Percentiles rank a stretch among this genome's conserved stretches.
Conservation (phyloP, 1,140 invertebrate genomes). For the Drusus annulatus region DNA sequence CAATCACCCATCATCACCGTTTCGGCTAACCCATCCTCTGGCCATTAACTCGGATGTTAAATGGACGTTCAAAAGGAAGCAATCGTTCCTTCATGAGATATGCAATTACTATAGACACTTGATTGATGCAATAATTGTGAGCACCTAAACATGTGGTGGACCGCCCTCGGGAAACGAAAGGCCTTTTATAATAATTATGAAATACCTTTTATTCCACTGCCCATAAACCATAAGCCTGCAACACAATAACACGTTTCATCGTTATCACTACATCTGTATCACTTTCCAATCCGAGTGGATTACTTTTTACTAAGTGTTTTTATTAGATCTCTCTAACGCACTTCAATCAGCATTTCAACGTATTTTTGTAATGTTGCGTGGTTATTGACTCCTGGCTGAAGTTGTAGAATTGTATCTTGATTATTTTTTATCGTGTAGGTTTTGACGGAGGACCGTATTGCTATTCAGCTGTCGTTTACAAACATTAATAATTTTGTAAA, state of each 20-base stretch:
- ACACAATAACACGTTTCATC: not conserved
- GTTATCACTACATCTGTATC: not conserved
- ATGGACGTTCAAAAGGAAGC: slow-evolving; percentile 24
- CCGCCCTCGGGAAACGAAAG: slow-evolving; percentile 7
- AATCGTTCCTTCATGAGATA: slow-evolving; percentile 38
- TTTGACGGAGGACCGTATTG: too few species aligned
- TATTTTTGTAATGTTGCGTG: too few species aligned
- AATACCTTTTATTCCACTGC: too few species aligned
- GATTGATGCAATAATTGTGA: slow-evolving; percentile 47
- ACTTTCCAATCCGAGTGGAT: slow-evolving; percentile 2
- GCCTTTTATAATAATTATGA: not conserved
- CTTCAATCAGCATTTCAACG: too few species aligned
- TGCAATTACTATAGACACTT: slow-evolving; percentile 46
- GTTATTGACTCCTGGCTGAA: too few species aligned
- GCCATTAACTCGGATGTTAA: slow-evolving; percentile 4
- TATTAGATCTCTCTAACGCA: too few species aligned
- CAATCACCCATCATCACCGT: slow-evolving; percentile 10
- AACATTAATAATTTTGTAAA: too few species aligned
- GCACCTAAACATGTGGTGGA: slow-evolving; percentile 35
- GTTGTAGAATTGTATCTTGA: too few species aligned
- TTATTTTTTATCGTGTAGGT: too few species aligned
- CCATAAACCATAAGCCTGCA: too few species aligned
- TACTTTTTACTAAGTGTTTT: not conserved
- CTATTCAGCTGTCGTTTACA: too few species aligned
- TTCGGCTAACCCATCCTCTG: not conserved